Percentiles rank a stretch among this genome's conserved stretches.
Conservation (phyloP, 2,888 invertebrate species). For the Hirtodrosophila confusa region DNA sequence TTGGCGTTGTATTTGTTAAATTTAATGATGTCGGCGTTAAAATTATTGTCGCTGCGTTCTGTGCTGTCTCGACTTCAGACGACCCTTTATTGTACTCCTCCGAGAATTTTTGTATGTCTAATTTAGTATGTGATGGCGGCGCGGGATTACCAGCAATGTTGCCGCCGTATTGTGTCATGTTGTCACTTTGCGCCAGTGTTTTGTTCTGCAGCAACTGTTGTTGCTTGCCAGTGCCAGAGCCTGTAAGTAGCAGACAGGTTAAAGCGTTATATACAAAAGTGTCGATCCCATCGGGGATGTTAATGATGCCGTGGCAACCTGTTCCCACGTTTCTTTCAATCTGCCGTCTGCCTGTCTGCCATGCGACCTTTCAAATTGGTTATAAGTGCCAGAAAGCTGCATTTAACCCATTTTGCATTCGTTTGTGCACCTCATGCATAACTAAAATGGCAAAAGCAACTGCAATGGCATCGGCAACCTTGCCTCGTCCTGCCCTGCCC, state of each 20-base stretch:
- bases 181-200: slow-evolving; percentile 54
- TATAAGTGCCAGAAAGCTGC: slow-evolving; percentile 64
- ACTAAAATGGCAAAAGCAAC: slow-evolving; percentile 37
- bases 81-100: slow-evolving; percentile 64
- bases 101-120: slow-evolving; percentile 79
- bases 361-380: slow-evolving; percentile 47
- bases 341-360: slow-evolving; percentile 10
- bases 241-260: slow-evolving; percentile 66
- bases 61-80: slow-evolving; percentile 49
- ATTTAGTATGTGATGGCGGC: slow-evolving; percentile 73
- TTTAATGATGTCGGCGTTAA: slow-evolving; percentile 82
- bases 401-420: slow-evolving; percentile 63
- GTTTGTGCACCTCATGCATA: slow-evolving; percentile 58
- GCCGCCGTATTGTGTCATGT: slow-evolving; percentile 59
- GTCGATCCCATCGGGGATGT: slow-evolving; percentile 18
- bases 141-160: slow-evolving; percentile 35
- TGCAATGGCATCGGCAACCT: slow-evolving; percentile 28
- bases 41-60: slow-evolving; percentile 81
- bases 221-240: slow-evolving; percentile 20
- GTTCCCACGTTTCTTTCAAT: background rate
- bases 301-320: slow-evolving; percentile 23
- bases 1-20: slow-evolving; percentile 70
- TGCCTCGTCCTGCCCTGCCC: slow-evolving; percentile 8
- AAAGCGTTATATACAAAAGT: slow-evolving; percentile 56
- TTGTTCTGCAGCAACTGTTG: slow-evolving; percentile 45